Conservation (phyloP, 2,888 invertebrate genomes). For the Selenia dentaria region DNA sequence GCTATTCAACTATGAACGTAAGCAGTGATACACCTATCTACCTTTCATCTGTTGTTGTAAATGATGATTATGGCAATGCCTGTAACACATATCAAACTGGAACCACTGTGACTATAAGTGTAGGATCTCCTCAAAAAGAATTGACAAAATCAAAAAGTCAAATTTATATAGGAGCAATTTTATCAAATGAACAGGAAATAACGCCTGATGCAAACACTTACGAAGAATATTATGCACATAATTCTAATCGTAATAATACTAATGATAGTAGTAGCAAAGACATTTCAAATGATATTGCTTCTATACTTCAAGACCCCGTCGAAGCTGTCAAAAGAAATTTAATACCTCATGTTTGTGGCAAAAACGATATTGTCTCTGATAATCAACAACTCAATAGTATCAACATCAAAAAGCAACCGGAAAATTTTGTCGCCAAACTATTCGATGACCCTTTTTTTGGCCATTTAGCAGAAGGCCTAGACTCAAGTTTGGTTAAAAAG, state of each 20-base stretch:
- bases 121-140: constrained; percentile 78
- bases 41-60: constrained; percentile 89
- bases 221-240: constrained; percentile 70
- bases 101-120: constrained; percentile 86
- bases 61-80: constrained; percentile 78
- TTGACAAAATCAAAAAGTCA: constrained; percentile 77
- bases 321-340: constrained; percentile 90
- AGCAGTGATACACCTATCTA: constrained; percentile 88
- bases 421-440: constrained; percentile 83
- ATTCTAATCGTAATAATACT: constrained; percentile 38
- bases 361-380: constrained; percentile 60
- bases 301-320: constrained; percentile 88
- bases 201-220: constrained; percentile 62
- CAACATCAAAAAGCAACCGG: constrained; percentile 45
- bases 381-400: constrained; percentile 34
- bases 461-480: constrained; percentile 86
- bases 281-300: constrained; percentile 69
- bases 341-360: constrained; percentile 91
- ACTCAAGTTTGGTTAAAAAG: constrained; percentile 86
- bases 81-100: constrained; percentile 79
- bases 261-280: constrained; percentile 34
- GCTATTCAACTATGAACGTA: constrained; percentile 90
- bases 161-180: constrained; percentile 75
- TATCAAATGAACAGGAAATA: constrained; percentile 53
- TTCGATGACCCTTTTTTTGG: constrained; percentile 87